phyloP scores from a whole-genome alignment of 2,113 vertebrate genomes.

The Accipiter cooperii region DNA sequence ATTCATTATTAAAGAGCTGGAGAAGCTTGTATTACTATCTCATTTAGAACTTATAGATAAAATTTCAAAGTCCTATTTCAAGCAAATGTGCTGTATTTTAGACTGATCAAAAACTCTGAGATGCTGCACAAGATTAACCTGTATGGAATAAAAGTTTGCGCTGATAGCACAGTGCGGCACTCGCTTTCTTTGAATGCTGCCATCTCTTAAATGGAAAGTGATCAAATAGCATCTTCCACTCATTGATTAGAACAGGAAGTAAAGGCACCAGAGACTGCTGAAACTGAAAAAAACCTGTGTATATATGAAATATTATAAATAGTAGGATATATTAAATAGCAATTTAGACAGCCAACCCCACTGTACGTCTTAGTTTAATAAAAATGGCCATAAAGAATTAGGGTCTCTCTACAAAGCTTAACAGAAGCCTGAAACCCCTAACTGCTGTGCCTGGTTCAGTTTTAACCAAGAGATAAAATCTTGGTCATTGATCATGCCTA shows the following conservation, averaged over 20 bases:
- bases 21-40: slow-evolving; percentile 19
- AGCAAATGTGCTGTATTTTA: slow-evolving; percentile 25
- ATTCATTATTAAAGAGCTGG: slow-evolving; percentile 46
- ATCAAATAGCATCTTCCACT: neutral
- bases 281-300: neutral
- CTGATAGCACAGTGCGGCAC: neutral
- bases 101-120: slow-evolving; percentile 20
- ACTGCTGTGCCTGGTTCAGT: neutral
- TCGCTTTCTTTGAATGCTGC: neutral
- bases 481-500: neutral
- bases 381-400: neutral
- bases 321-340: neutral
- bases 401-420: neutral
- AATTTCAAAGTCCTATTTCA: slow-evolving; percentile 51
- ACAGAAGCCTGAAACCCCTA: neutral
- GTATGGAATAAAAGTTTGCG: neutral
- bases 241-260: neutral
- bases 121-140: slow-evolving; percentile 7
- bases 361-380: neutral
- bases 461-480: neutral
- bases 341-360: neutral
- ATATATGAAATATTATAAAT: neutral
- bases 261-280: neutral
- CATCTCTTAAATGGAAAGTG: neutral
- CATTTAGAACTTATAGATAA: slow-evolving; percentile 48